These are phyloP conservation scores for Chrysolina haemoptera DNA, from an alignment of 2,888 invertebrate species.

Conservation along the genomic window DNA sequence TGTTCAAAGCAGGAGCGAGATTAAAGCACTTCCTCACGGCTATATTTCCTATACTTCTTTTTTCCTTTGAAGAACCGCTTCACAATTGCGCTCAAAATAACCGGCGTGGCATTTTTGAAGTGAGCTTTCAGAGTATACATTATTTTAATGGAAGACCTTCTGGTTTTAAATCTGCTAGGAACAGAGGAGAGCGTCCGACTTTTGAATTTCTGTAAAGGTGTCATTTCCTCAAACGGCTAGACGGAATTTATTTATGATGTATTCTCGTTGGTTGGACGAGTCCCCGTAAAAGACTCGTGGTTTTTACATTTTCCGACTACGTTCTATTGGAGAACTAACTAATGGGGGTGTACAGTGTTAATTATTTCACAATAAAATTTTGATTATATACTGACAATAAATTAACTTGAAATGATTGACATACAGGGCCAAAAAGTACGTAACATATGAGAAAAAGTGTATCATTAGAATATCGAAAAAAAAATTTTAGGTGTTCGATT, in stretches of 20 bases:
- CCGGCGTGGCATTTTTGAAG: conserved; percentile 23
- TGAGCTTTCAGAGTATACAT: conserved; percentile 30
- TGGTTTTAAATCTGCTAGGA: conserved; percentile 13
- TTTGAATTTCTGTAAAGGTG: conserved; percentile 11
- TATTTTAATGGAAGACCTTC: conserved; percentile 27
- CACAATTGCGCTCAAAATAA: conserved; percentile 21
- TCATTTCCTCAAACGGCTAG: neutral
- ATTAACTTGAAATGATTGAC: too few species aligned
- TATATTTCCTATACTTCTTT: conserved; percentile 13
- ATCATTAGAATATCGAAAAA: too few species aligned
- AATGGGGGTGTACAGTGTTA: too few species aligned
- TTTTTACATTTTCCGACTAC: too few species aligned
- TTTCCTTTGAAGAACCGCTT: neutral
- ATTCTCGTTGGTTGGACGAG: neutral
- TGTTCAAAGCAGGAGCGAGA: neutral
- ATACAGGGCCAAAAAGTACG: too few species aligned
- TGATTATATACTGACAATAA: too few species aligned
- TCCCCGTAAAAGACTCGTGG: neutral
- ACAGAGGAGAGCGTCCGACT: neutral
- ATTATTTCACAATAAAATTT: too few species aligned
- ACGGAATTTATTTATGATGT: neutral
- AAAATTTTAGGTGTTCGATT: too few species aligned
- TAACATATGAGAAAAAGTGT: too few species aligned
- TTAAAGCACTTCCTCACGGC: conserved; percentile 6
- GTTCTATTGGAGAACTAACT: neutral